Conservation (phyloP, 2,797 vertebrate genomes). For the Ataeniobius toweri region DNA sequence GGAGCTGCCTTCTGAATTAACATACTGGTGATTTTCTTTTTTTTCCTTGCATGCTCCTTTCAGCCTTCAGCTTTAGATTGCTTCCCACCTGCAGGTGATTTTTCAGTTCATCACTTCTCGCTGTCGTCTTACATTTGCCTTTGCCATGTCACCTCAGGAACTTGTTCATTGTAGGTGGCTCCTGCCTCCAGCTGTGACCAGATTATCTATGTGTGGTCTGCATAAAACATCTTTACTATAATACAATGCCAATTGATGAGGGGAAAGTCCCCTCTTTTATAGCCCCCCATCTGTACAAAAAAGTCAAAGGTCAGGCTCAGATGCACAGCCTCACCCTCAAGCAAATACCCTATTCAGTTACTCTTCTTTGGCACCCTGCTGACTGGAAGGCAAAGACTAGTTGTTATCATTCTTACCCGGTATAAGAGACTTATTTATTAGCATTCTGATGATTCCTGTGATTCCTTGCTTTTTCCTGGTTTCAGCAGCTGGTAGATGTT, state of each 20-base stretch:
- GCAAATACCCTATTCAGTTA: constrained; percentile 6
- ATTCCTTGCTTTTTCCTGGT: constrained; percentile 26
- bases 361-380: constrained; percentile 6
- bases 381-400: neutral
- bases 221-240: constrained; percentile 12
- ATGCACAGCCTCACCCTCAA: constrained; percentile 21
- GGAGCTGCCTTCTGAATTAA: constrained; percentile 43
- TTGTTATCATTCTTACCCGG: constrained; percentile 11
- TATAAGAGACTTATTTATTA: constrained; percentile 13
- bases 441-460: constrained; percentile 3
- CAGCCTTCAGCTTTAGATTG: constrained; percentile 16
- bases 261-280: constrained; percentile 15
- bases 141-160: constrained; percentile 29
- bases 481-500: constrained; percentile 39
- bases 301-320: constrained; percentile 44
- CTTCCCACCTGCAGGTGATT: constrained; percentile 52
- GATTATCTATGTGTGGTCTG: constrained; percentile 12
- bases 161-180: constrained; percentile 44
- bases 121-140: constrained; percentile 36
- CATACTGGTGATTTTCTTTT: constrained; percentile 28
- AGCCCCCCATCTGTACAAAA: neutral
- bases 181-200: constrained; percentile 23
- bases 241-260: constrained; percentile 12
- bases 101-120: constrained; percentile 41
- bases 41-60: constrained; percentile 18